Percentiles rank a stretch among this genome's conserved stretches.
These are phyloP conservation scores for Deladenus siricidicola DNA, from an alignment of 2,888 invertebrate species.

Conservation along the genomic window DNA sequence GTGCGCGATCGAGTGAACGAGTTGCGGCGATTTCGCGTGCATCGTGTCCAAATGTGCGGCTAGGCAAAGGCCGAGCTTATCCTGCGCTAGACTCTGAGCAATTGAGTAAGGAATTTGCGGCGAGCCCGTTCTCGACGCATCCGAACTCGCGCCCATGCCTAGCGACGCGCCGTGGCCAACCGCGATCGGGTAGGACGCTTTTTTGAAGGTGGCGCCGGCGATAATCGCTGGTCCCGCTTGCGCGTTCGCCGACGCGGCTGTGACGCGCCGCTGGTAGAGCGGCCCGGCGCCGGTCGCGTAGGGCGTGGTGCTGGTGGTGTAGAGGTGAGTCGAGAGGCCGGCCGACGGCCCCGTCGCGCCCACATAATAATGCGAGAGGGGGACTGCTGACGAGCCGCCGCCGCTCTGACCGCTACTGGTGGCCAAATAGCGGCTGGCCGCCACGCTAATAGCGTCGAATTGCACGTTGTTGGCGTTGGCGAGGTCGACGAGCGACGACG, in stretches of 20 bases:
- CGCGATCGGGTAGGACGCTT: too few relatives aligned
- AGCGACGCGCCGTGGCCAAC: too few relatives aligned
- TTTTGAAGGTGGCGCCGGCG: constrained; percentile 42
- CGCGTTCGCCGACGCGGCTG: too few relatives aligned
- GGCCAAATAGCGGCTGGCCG: constrained; percentile 14
- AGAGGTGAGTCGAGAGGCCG: too few relatives aligned
- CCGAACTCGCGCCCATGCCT: too few relatives aligned
- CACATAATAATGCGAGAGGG: constrained; percentile 8
- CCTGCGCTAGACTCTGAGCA: background rate
- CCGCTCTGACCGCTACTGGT: constrained; percentile 1
- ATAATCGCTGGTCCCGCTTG: constrained; percentile 42
- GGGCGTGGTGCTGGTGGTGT: background rate
- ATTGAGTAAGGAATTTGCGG: constrained; percentile 1
- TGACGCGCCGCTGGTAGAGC: background rate
- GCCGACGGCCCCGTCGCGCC: constrained; percentile 13
- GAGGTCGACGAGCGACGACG: too few relatives aligned
- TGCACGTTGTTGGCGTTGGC: background rate
- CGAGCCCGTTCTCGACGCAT: too few relatives aligned
- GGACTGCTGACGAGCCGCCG: constrained; percentile 15
- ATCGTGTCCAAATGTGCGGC: too few relatives aligned
- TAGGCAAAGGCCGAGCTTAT: too few relatives aligned
- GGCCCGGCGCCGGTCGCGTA: background rate
- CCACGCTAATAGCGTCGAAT: constrained; percentile 3
- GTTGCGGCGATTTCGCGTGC: too few relatives aligned
- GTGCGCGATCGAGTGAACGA: too few relatives aligned